Evolutionary conservation across 2,888 invertebrate species (phyloP).

Genomic region (Odontothrips loti): DNA sequence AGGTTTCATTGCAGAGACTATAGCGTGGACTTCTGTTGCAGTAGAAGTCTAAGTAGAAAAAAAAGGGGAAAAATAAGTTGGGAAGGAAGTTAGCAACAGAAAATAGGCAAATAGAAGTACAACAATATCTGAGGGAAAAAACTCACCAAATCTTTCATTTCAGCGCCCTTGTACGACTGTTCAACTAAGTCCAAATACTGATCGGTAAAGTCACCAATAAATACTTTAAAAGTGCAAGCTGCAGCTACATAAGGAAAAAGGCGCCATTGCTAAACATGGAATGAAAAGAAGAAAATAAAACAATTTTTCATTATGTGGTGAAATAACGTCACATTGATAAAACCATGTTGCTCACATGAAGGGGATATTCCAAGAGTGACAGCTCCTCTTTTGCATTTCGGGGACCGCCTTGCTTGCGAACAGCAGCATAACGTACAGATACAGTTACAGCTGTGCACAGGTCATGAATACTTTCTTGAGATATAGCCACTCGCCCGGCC

Average conservation of each 20-base stretch:
- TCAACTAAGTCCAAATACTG: slow-evolving; percentile 65
- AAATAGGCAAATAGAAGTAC: not conserved
- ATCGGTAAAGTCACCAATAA: slow-evolving; percentile 60
- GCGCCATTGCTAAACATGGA: slow-evolving; percentile 63
- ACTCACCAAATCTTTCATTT: slow-evolving; percentile 44
- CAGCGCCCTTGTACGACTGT: slow-evolving; percentile 52
- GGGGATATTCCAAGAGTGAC: slow-evolving; percentile 87
- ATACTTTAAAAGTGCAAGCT: slow-evolving; percentile 61
- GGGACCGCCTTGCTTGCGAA: slow-evolving; percentile 83
- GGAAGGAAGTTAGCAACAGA: slow-evolving; percentile 27
- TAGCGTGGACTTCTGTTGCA: slow-evolving; percentile 66
- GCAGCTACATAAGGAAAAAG: slow-evolving; percentile 71
- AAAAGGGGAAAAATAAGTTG: not conserved
- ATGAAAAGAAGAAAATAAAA: slow-evolving; percentile 27
- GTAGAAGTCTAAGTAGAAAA: slow-evolving; percentile 54
- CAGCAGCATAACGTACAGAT: slow-evolving; percentile 80
- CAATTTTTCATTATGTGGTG: slow-evolving; percentile 18
- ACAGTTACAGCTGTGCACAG: slow-evolving; percentile 73
- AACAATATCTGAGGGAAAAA: slow-evolving; percentile 18
- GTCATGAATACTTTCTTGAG: slow-evolving; percentile 49
- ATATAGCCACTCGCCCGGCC: slow-evolving; percentile 74
- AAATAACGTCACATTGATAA: slow-evolving; percentile 11
- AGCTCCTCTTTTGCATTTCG: slow-evolving; percentile 62
- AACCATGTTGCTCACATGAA: slow-evolving; percentile 68
- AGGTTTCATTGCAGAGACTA: slow-evolving; percentile 64